phyloP scores from a whole-genome alignment of 2,113 vertebrate genomes.

The Corvus moneduloides region DNA sequence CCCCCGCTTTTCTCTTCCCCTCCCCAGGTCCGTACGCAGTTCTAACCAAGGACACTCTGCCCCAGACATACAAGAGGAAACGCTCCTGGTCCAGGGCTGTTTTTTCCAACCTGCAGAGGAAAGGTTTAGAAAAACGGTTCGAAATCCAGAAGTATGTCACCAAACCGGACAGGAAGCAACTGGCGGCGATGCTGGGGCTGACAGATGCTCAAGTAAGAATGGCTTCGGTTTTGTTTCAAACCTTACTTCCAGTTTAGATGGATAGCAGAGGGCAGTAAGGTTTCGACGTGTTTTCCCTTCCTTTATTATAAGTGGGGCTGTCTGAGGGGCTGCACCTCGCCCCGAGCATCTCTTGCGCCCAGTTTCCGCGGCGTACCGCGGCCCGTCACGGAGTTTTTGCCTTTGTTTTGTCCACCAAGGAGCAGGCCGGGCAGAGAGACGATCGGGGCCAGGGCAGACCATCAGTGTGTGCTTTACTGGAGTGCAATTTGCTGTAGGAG shows the following conservation, averaged over 20 bases:
- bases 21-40: conserved; percentile 90
- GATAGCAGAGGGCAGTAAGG: not conserved
- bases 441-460: not conserved
- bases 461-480: not conserved
- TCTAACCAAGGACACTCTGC: conserved; percentile 98
- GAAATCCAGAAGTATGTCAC: conserved; percentile 99
- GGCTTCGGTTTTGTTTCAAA: not conserved
- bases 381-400: not conserved
- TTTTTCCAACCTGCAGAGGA: conserved; percentile 97
- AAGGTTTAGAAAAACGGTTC: conserved; percentile 96
- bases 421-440: not conserved
- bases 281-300: not conserved
- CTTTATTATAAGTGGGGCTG: not conserved
- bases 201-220: conserved; percentile 93
- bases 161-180: conserved; percentile 96
- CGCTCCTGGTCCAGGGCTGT: conserved; percentile 97
- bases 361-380: rapidly evolving
- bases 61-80: conserved; percentile 97
- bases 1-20: not conserved
- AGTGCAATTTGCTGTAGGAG: conserved; percentile 8
- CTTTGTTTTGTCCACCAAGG: conserved; percentile 41
- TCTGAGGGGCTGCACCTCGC: not conserved
- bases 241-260: not conserved
- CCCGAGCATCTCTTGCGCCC: not conserved
- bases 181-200: conserved; percentile 96